Evolutionary conservation across 2,888 invertebrate genomes (phyloP), one percentile per base, ranked within the genome.

Genomic region (Chloroclystis v-ata): DNA sequence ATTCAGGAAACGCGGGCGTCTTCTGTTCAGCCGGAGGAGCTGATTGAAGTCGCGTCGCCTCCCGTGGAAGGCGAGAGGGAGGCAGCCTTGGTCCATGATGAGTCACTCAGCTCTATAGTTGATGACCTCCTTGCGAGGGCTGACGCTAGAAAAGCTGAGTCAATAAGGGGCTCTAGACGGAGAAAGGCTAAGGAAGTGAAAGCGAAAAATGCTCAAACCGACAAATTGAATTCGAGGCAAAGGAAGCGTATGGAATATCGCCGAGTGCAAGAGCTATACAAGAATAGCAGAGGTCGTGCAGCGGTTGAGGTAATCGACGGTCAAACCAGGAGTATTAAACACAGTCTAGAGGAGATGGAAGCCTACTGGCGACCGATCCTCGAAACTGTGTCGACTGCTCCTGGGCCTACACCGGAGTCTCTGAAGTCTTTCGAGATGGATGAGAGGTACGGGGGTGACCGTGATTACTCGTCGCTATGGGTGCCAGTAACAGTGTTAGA

Each of bases 351-450:
- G n/a, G 28, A 28, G n/a, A 28, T 7, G 30, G 25, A 12, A 38
- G 14, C n/a, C 24, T 40, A n/a, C 10, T 24, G 28, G 29, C 13
- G 24, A 6, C 14, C 26, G 2, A 13, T 39, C 9, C 16, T 10
- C 14, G 12, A 8, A 32, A 29, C 11, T 32, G 20, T 60, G 28
- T 12, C 28, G 2, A 10, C 9, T 3, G 28, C 28, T 28, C 28
- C 28, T 1, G 28, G 28, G 9, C 28, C 28, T 1, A 28, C 28
- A n/a, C 28, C 28, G 28, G 28, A 28, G n/a, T n/a, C 28, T 9
- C 10, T 28, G 28, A 28, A 10, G n/a, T 9, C 28, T 10, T 28
- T 28, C 10, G 28, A 10, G n/a, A 9, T 10, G 4, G 1, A 28
- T 2, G 28, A 28, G n/a, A 4, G 4, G 4, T 28, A n/a, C 10